Evolutionary conservation across 1,140 invertebrate species (phyloP), one percentile per base, ranked within the genome.

Genomic region (Temnothorax longispinosus): DNA sequence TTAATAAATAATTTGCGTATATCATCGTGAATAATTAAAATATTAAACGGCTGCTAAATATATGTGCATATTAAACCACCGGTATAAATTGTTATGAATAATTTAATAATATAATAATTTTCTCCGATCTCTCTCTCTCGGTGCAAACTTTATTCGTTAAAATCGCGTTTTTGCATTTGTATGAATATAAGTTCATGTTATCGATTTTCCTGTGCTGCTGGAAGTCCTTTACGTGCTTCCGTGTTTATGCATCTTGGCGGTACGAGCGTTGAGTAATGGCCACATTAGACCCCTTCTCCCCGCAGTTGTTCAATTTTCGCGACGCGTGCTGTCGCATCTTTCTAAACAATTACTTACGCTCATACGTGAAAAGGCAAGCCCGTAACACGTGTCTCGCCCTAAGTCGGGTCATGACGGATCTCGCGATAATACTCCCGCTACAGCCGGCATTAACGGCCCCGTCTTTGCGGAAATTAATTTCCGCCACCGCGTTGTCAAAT

Each of bases 391-490:
- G 13, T 69, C 60, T 47, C 18, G 21, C 32, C 32, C 56, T 62
- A 75, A 84, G 54, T 72, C 41, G 44, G 82, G 74, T 78, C 82
- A 77, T 47, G 60, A 21, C n/a, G 81, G 44, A 65, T 78, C 27
- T 13, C 60, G 77, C 78, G 77, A 82, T 71, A 87, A 87, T 87
- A 72, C 52, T 64, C 54, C 35, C 54, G n/a, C 38, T 58, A 71
- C 32, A 81, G 38, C 60, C n/a, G 67, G 32, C 65, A 65, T 78
- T 78, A 86, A 56, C 38, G 38, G 27, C 27, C 8, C 21, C 65
- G 35, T 54, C 65, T 69, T 56, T 44, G 44, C 76, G 71, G 65
- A 90, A 89, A 91, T 90, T 90, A 89, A 90, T 89, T 90, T 90
- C 80, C 71, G 74, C 71, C 44, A n/a, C 10, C 13, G 32, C 41